These are phyloP conservation scores for Heterotilapia buettikoferi DNA, from an alignment of 2,113 vertebrate species.

Conservation along the genomic window DNA sequence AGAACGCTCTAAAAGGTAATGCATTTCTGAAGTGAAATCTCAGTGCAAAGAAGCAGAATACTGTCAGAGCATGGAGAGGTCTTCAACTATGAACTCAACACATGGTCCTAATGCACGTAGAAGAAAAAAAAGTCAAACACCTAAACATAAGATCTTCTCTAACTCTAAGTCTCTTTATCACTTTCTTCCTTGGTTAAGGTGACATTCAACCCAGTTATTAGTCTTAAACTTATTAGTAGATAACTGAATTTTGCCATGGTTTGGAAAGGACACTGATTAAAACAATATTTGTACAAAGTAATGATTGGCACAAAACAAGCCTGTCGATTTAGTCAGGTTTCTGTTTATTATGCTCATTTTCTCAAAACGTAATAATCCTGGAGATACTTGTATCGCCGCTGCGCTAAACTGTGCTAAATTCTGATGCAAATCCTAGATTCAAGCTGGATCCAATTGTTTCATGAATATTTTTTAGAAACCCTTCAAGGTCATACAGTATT, in stretches of 20 bases:
- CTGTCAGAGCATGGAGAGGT: no score
- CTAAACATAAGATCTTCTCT: not conserved
- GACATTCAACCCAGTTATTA: not conserved
- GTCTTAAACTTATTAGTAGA: not conserved
- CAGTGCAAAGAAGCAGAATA: no score
- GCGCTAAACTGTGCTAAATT: not conserved
- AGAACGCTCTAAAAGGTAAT: no score
- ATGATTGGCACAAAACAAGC: not conserved
- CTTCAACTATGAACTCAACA: not conserved
- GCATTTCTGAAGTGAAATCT: no score
- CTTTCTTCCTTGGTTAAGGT: not conserved
- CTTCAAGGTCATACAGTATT: not conserved
- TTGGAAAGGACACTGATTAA: not conserved
- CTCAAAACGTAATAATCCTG: not conserved
- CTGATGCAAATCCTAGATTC: not conserved
- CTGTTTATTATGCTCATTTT: not conserved
- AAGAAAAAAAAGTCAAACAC: not conserved
- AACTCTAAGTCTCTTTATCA: not conserved
- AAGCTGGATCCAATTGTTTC: not conserved
- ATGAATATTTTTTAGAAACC: not conserved
- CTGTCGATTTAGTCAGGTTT: not conserved
- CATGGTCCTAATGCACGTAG: not conserved
- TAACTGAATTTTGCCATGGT: not conserved
- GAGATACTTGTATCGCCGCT: not conserved
- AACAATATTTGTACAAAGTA: not conserved